phyloP scores from a whole-genome alignment of 2,113 vertebrate genomes.

The Corvus cornix region DNA sequence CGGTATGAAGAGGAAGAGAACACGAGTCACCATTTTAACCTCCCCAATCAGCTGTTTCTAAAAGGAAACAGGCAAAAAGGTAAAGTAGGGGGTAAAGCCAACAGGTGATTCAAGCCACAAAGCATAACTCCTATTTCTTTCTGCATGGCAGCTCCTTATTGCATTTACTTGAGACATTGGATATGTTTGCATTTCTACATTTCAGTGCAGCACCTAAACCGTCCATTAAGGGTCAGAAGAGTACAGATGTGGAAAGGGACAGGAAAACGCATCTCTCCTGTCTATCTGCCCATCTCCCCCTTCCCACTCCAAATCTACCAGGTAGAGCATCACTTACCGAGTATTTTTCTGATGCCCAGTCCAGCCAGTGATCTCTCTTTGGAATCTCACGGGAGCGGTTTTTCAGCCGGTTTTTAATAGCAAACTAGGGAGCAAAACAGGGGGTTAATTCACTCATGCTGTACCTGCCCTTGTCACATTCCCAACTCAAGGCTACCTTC shows the following conservation, averaged over 20 bases:
- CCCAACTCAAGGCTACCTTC: neutral
- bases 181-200: neutral
- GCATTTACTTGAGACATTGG: neutral
- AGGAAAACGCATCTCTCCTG: neutral
- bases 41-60: conserved; percentile 90
- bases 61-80: conserved; percentile 1
- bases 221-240: conserved; percentile 43
- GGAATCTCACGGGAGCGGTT: conserved; percentile 71
- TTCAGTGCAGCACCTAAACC: neutral
- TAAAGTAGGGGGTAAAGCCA: neutral
- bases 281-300: neutral
- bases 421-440: conserved; percentile 79
- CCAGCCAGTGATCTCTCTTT: conserved; percentile 89
- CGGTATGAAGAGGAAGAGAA: conserved; percentile 91
- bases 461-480: neutral
- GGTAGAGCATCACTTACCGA: conserved; percentile 73
- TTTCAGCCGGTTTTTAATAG: conserved; percentile 84
- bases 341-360: conserved; percentile 94
- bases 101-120: neutral
- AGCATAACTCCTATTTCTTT: neutral
- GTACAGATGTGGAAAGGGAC: neutral
- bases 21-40: conserved; percentile 89
- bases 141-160: neutral
- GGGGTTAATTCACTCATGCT: neutral
- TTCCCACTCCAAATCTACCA: neutral